These are phyloP conservation scores for Crotophaga sulcirostris DNA, from an alignment of 2,113 vertebrate species.

Conservation along the genomic window DNA sequence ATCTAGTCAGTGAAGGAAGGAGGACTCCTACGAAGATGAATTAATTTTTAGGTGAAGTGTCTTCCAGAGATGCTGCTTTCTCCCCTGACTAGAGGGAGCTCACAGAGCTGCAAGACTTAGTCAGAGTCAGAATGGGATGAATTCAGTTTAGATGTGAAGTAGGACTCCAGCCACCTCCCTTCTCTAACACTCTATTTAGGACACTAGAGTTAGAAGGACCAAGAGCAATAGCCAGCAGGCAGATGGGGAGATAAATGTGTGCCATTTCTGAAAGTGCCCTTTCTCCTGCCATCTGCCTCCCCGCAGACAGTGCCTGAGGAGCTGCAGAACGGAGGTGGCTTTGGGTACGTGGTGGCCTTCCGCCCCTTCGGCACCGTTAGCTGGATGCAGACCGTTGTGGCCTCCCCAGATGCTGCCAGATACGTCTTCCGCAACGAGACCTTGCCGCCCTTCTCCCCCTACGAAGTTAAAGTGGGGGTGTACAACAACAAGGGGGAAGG, in stretches of 20 bases:
- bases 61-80: not conserved
- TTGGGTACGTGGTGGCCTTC: constrained; percentile 97
- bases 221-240: not conserved
- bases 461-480: constrained; percentile 94
- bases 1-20: not conserved
- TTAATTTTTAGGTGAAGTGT: not conserved
- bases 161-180: not conserved
- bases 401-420: constrained; percentile 86
- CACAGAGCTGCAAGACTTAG: not conserved
- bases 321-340: constrained; percentile 93
- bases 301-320: constrained; percentile 93
- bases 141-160: not conserved
- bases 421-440: constrained; percentile 96
- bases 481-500: constrained; percentile 98
- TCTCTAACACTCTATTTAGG: not conserved
- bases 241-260: fast-evolving
- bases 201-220: not conserved
- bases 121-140: not conserved
- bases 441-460: constrained; percentile 92
- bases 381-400: constrained; percentile 97
- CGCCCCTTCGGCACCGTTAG: constrained; percentile 85
- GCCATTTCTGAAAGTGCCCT: not conserved
- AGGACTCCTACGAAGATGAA: not conserved
- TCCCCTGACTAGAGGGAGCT: not conserved
- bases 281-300: not conserved